A percentile compares a stretch with the other conserved stretches of the same genome.
Conservation (phyloP, 2,797 vertebrate genomes). For the Triplophysa yarkandensis region DNA sequence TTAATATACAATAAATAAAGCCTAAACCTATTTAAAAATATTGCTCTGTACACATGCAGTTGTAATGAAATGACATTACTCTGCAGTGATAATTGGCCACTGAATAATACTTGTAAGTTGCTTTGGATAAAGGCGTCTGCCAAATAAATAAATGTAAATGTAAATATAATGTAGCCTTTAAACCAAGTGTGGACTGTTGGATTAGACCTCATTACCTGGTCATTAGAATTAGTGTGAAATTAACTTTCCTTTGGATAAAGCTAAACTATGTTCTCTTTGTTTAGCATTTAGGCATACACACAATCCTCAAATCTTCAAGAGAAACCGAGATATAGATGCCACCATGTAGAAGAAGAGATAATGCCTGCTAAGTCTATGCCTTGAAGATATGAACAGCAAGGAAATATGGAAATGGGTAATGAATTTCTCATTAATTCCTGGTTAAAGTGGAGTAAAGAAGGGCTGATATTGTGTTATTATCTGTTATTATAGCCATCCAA, state of each 20-base stretch:
- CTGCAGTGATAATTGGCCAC: too few species aligned
- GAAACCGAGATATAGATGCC: constrained; percentile 52
- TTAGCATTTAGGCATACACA: constrained; percentile 54
- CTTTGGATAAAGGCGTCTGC: too few species aligned
- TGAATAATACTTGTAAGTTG: too few species aligned
- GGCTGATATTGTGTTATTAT: constrained; percentile 58
- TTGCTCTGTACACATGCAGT: background rate
- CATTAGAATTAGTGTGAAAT: constrained; percentile 13
- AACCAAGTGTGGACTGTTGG: background rate
- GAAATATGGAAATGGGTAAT: constrained; percentile 57
- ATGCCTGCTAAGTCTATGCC: constrained; percentile 52
- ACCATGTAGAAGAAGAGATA: constrained; percentile 53
- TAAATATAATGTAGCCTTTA: background rate
- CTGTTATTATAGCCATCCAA: constrained; percentile 55
- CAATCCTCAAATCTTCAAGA: constrained; percentile 45
- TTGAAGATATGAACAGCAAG: constrained; percentile 59
- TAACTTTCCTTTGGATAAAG: constrained; percentile 31
- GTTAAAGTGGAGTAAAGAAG: constrained; percentile 57
- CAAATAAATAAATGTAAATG: too few species aligned
- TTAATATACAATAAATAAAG: background rate
- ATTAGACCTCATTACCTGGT: background rate
- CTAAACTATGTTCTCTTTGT: constrained; percentile 21
- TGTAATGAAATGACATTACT: too few species aligned
- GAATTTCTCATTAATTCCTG: constrained; percentile 59
- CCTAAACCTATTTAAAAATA: background rate